Percentiles rank a stretch among this genome's conserved stretches.
These are phyloP conservation scores for Heliconius eleuchia DNA, from an alignment of 1,140 invertebrate species.

Conservation along the genomic window DNA sequence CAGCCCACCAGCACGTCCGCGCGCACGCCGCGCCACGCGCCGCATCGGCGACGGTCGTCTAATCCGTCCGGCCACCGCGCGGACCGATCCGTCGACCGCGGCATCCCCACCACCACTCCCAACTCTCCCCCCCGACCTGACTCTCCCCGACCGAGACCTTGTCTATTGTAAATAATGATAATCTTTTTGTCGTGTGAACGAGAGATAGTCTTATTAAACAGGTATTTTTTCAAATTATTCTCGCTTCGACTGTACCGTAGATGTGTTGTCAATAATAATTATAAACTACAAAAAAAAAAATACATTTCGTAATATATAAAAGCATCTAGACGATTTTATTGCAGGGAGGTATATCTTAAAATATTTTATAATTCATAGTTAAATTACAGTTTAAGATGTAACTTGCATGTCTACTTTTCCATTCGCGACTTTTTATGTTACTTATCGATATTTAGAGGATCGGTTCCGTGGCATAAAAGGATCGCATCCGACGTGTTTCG, in stretches of 20 bases:
- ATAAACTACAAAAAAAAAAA: constrained; percentile 77
- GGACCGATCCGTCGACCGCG: constrained; percentile 64
- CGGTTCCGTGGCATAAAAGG: constrained; percentile 51
- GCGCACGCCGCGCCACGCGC: constrained; percentile 54
- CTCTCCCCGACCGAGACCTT: constrained; percentile 45
- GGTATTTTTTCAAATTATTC: constrained; percentile 81
- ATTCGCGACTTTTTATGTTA: constrained; percentile 54
- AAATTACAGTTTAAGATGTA: constrained; percentile 73
- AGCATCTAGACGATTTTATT: constrained; percentile 75
- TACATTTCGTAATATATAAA: constrained; percentile 76
- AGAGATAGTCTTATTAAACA: constrained; percentile 79
- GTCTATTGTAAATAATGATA: constrained; percentile 80
- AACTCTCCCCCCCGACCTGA: constrained; percentile 39
- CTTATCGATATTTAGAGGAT: constrained; percentile 44
- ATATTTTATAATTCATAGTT: constrained; percentile 78
- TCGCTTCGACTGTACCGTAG: constrained; percentile 81
- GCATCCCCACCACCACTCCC: constrained; percentile 47
- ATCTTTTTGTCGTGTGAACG: constrained; percentile 80
- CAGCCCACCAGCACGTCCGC: constrained; percentile 43
- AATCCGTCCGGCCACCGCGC: constrained; percentile 63
- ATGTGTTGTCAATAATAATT: constrained; percentile 78
- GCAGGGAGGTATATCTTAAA: constrained; percentile 77
- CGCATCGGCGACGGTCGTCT: constrained; percentile 56
- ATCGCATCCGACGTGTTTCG: constrained; percentile 50
- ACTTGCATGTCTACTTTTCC: constrained; percentile 51